Percentiles rank a stretch among this genome's conserved stretches.
Conservation (phyloP, 2,888 invertebrate species). For the Agrilus biguttatus region DNA sequence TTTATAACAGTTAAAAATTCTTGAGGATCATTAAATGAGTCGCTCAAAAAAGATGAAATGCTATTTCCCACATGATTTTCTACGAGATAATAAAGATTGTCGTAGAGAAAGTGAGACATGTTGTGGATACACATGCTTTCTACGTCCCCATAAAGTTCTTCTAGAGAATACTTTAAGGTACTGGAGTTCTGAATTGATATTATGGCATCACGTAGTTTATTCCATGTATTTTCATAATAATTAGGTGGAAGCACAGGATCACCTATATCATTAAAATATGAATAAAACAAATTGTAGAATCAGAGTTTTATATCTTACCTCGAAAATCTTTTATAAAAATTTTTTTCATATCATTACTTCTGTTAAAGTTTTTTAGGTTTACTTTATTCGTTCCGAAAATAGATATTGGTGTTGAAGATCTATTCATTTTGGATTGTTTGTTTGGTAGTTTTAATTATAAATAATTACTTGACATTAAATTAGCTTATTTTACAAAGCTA, state of each 20-base stretch:
- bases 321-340: too few relatives aligned
- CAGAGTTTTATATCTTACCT: too few relatives aligned
- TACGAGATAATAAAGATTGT: slow-evolving; percentile 64
- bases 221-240: slow-evolving; percentile 3
- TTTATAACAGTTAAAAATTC: slow-evolving; percentile 82
- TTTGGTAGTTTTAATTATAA: too few relatives aligned
- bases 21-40: slow-evolving; percentile 41
- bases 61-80: slow-evolving; percentile 76
- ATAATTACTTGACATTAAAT: too few relatives aligned
- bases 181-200: slow-evolving; percentile 10
- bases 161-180: slow-evolving; percentile 49
- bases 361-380: too few relatives aligned
- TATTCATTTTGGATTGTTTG: too few relatives aligned
- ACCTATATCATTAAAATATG: slow-evolving; percentile 4
- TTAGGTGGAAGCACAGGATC: slow-evolving; percentile 1
- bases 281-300: neutral
- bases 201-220: slow-evolving; percentile 9
- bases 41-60: slow-evolving; percentile 69
- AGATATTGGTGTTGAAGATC: too few relatives aligned
- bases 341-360: too few relatives aligned
- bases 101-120: slow-evolving; percentile 77
- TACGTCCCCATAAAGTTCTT: slow-evolving; percentile 86
- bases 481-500: too few relatives aligned
- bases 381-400: too few relatives aligned
- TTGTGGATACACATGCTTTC: slow-evolving; percentile 93